Evolutionary conservation across 2,888 invertebrate genomes (phyloP), one percentile per base, ranked within the genome.

Genomic region (Cetonia aurata): DNA sequence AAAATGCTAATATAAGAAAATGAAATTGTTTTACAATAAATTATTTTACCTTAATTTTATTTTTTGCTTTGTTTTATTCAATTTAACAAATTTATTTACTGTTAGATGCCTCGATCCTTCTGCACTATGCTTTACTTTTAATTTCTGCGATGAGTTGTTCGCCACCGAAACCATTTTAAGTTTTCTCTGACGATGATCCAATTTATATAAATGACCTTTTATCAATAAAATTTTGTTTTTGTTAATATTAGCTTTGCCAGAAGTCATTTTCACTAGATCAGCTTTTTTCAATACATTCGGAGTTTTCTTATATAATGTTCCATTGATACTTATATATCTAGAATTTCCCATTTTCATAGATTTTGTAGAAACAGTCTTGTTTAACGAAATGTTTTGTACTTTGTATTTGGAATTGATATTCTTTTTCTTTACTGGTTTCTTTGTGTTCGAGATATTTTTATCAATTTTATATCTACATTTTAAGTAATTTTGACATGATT

Each of bases 221-320:
- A 75, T 74, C 12, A 67, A 65, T 31, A 76, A 41, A 10, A 74
- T 37, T 67, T 72, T 70, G 15, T 62, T 67, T 60, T 70, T 73
- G 41, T 57, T 57, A 44, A 55, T 17, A 13, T 15, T 59, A 33
- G 57, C 48, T 33, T 59, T 50, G 17, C 62, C 68, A 10, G 48
- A 41, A 37, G 50, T 33, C 37, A 59, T 67, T 52, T 46, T 68
- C 48, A 31, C 9, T 53, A 71, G 59, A 60, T 71, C 59, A 44
- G 69, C 73, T 73, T 74, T 80, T 53, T 72, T 77, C 46, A 81
- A 73, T 37, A 77, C 75, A 73, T 78, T 79, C 50, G 77, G 77
- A 10, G 81, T 79, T 68, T 79, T 82, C 70, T 77, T 80, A 71
- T 82, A 82, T 44, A 81, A 65, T 33, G 78, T 76, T 10, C 82